Evolutionary conservation across 2,797 vertebrate genomes (phyloP).

Genomic region (Sternarchorhynchus goeldii): DNA sequence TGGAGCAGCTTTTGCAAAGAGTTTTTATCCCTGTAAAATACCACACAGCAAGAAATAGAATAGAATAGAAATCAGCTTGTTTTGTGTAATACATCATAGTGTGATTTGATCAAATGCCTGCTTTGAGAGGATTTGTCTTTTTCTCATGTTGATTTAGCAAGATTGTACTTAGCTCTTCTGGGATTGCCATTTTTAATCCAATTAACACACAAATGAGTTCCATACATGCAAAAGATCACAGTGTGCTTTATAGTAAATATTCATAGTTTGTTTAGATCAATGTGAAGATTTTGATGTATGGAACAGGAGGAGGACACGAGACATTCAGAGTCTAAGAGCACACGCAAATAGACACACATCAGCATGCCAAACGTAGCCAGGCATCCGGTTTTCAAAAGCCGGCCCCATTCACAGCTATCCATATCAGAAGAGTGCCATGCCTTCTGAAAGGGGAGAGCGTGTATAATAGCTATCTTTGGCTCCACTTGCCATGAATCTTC

Average conservation of each 20-base stretch:
- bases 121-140: neutral
- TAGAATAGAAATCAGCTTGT: slow-evolving; percentile 34
- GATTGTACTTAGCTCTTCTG: neutral
- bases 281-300: slow-evolving; percentile 25
- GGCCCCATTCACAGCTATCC: slow-evolving; percentile 48
- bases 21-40: slow-evolving; percentile 49
- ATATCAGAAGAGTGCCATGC: slow-evolving; percentile 50
- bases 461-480: slow-evolving; percentile 40
- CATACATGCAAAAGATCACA: neutral
- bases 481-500: slow-evolving; percentile 33
- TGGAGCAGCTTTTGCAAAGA: slow-evolving; percentile 53
- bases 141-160: neutral
- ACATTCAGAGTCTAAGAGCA: slow-evolving; percentile 44
- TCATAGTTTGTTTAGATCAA: slow-evolving; percentile 29
- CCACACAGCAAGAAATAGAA: slow-evolving; percentile 39
- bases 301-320: slow-evolving; percentile 33
- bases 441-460: slow-evolving; percentile 52
- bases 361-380: slow-evolving; percentile 48
- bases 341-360: slow-evolving; percentile 51
- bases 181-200: neutral
- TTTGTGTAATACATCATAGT: slow-evolving; percentile 2
- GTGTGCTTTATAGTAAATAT: neutral
- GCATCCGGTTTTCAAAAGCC: slow-evolving; percentile 48
- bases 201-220: neutral
- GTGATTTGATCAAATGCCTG: neutral